These are phyloP conservation scores for Leucozona laternaria DNA, from an alignment of 2,888 invertebrate genomes.

Conservation along the genomic window DNA sequence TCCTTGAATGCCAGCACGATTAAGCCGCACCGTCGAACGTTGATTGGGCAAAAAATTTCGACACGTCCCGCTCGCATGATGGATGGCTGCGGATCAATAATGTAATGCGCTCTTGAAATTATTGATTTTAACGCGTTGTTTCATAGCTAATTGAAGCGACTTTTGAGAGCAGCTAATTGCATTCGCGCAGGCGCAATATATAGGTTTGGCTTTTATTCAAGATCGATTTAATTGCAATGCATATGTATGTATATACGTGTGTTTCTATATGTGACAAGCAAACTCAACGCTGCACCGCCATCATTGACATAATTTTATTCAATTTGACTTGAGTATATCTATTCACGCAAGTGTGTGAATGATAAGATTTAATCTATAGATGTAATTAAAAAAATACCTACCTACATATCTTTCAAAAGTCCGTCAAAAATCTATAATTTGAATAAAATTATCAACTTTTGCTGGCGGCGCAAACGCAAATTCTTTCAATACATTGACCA, in stretches of 20 bases:
- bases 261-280: slow-evolving; percentile 5
- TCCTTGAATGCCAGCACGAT: slow-evolving; percentile 12
- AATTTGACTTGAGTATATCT: slow-evolving; percentile 6
- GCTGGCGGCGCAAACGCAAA: slow-evolving; percentile 10
- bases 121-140: slow-evolving; percentile 64
- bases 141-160: slow-evolving; percentile 66
- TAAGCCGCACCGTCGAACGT: slow-evolving; percentile 21
- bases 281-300: neutral
- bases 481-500: neutral
- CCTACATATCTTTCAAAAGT: slow-evolving; percentile 17
- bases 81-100: slow-evolving; percentile 67
- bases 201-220: neutral
- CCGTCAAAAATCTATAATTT: slow-evolving; percentile 48
- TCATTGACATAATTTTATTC: slow-evolving; percentile 50
- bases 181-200: slow-evolving; percentile 15
- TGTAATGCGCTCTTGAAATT: slow-evolving; percentile 71
- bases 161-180: slow-evolving; percentile 67
- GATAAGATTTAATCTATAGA: slow-evolving; percentile 27
- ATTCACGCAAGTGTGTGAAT: neutral
- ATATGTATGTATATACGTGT: neutral
- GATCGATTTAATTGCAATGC: slow-evolving; percentile 14
- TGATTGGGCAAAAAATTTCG: slow-evolving; percentile 68
- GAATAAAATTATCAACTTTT: slow-evolving; percentile 33
- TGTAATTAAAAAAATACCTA: slow-evolving; percentile 23
- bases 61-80: slow-evolving; percentile 68